A percentile compares a stretch with the other conserved stretches of the same genome.
Evolutionary conservation across 2,797 vertebrate genomes (phyloP).

Genomic region (Melopsittacus undulatus): DNA sequence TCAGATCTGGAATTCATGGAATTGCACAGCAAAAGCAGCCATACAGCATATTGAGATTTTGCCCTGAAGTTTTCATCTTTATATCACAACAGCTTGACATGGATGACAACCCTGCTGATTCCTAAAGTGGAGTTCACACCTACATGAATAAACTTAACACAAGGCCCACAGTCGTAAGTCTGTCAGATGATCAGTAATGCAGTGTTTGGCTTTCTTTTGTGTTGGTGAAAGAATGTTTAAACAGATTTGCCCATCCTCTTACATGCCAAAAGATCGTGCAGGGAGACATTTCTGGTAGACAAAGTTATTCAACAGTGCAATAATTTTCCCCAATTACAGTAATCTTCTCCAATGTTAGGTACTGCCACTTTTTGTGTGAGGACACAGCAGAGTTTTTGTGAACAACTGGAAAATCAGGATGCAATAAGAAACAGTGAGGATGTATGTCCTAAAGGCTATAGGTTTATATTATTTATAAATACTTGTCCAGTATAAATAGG

Average conservation of each 20-base stretch:
- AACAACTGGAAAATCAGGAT: not conserved
- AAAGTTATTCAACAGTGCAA: not conserved
- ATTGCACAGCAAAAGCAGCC: not conserved
- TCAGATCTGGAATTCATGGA: not conserved
- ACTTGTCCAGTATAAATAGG: not conserved
- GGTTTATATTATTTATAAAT: not conserved
- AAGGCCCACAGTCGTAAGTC: not conserved
- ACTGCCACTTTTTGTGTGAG: not conserved
- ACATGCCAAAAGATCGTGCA: not conserved
- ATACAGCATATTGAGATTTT: slow-evolving; percentile 18
- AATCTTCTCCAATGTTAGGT: not conserved
- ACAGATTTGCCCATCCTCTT: not conserved
- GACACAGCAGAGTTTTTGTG: not conserved
- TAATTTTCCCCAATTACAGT: not conserved
- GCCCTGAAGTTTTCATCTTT: slow-evolving; percentile 32
- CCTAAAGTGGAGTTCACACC: not conserved
- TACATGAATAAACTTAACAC: not conserved
- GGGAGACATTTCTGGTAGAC: not conserved
- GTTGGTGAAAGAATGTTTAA: not conserved
- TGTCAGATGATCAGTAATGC: not conserved
- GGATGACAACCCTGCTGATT: slow-evolving; percentile 10
- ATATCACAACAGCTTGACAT: slow-evolving; percentile 9
- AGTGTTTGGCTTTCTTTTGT: not conserved
- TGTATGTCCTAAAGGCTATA: not conserved
- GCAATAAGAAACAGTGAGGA: not conserved